A percentile compares a stretch with the other conserved stretches of the same genome.
phyloP scores from a whole-genome alignment of 1,140 invertebrate species.

The Sitophilus oryzae region DNA sequence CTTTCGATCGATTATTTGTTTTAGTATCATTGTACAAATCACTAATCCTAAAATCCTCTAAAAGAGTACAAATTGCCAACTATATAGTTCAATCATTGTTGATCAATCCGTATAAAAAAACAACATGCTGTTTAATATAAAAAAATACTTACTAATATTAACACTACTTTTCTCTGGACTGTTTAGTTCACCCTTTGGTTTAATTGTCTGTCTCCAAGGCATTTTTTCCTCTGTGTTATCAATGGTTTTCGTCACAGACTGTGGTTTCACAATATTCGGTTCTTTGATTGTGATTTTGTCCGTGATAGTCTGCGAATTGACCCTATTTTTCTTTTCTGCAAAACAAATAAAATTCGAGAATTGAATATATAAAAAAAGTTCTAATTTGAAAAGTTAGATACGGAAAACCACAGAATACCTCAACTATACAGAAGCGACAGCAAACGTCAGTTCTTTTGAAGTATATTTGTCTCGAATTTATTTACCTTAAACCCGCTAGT shows the following conservation, averaged over 20 bases:
- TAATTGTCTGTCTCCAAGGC: constrained; percentile 53
- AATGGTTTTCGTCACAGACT: constrained; percentile 22
- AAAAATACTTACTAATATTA: too few relatives aligned
- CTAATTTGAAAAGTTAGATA: not conserved
- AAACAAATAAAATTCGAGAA: constrained; percentile 19
- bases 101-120: too few relatives aligned
- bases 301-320: constrained; percentile 48
- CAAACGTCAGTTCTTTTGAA: too few relatives aligned
- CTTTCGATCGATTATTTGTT: too few relatives aligned
- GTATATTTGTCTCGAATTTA: too few relatives aligned
- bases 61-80: too few relatives aligned
- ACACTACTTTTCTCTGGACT: constrained; percentile 41
- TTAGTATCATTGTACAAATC: too few relatives aligned
- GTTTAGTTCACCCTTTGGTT: constrained; percentile 31
- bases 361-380: not conserved
- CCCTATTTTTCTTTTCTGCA: constrained; percentile 61
- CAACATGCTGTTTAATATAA: constrained; percentile 43
- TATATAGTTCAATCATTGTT: not conserved
- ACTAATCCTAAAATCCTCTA: too few relatives aligned
- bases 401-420: not conserved
- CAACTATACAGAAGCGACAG: too few relatives aligned
- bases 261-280: constrained; percentile 13
- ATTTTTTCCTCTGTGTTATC: constrained; percentile 41
- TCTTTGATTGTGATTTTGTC: constrained; percentile 22
- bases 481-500: too few relatives aligned